Evolutionary conservation across 1,140 invertebrate species (phyloP).

Genomic region (Drosophila bocki): DNA sequence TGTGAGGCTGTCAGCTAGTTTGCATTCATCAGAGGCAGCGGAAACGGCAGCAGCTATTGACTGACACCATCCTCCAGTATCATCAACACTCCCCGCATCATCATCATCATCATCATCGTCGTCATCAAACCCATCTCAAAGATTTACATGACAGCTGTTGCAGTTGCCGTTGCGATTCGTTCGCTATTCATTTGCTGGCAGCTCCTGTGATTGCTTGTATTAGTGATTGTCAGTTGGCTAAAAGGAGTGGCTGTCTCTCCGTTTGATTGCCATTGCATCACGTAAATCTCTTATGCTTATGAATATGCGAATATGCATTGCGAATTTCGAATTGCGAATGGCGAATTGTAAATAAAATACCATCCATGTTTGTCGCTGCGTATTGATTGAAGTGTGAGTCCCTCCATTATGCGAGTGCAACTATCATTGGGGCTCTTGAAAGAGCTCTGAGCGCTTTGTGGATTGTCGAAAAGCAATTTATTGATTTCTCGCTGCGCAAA

Average conservation of each 20-base stretch:
- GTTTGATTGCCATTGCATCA: conserved; percentile 61
- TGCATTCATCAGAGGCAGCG: conserved; percentile 63
- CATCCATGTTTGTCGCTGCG: conserved; percentile 57
- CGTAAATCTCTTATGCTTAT: conserved; percentile 76
- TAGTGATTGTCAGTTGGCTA: conserved; percentile 55
- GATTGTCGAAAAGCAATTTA: conserved; percentile 60
- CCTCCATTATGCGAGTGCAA: conserved; percentile 28
- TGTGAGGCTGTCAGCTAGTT: conserved; percentile 56
- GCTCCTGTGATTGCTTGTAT: conserved; percentile 70
- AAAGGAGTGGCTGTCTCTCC: conserved; percentile 38
- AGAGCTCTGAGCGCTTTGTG: conserved; percentile 22
- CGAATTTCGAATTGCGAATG: conserved; percentile 12
- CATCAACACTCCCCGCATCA: conserved; percentile 21
- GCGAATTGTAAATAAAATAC: conserved; percentile 38
- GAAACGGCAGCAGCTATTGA: conserved; percentile 52
- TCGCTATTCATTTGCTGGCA: conserved; percentile 70
- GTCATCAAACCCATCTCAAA: conserved; percentile 14
- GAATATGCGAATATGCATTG: conserved; percentile 58
- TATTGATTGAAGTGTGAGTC: conserved; percentile 62
- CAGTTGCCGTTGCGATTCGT: conserved; percentile 62
- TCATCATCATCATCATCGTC: conserved; percentile 2
- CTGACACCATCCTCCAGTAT: conserved; percentile 54
- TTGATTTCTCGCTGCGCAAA: conserved; percentile 62
- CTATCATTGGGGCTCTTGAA: conserved; percentile 8
- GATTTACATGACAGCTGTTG: conserved; percentile 75